Percentiles rank a stretch among this genome's conserved stretches.
phyloP scores from a whole-genome alignment of 2,888 invertebrate species.

The Eurytoma californica region DNA sequence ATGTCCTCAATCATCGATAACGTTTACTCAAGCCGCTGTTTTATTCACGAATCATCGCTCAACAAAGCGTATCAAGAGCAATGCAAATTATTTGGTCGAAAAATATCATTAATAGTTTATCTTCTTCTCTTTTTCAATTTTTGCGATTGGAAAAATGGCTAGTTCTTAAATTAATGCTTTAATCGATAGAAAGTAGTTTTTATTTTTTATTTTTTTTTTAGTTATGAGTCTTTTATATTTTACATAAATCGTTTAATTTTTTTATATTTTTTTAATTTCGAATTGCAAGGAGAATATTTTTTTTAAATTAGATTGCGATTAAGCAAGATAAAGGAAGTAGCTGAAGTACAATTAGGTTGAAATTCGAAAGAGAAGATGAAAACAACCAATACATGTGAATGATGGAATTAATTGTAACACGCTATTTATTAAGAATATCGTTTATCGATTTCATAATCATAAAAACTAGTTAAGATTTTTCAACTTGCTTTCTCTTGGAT shows the following conservation, averaged over 20 bases:
- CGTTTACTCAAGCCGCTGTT: conserved; percentile 63
- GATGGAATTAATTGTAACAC: conserved; percentile 66
- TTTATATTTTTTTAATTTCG: not conserved
- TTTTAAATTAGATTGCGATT: too few relatives aligned
- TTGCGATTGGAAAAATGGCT: conserved; percentile 10
- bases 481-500: conserved; percentile 27
- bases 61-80: conserved; percentile 41
- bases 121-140: conserved; percentile 21
- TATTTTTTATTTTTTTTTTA: not conserved
- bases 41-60: conserved; percentile 33
- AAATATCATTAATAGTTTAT: conserved; percentile 13
- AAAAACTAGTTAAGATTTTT: conserved; percentile 42
- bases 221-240: not conserved
- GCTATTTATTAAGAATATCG: conserved; percentile 69
- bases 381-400: conserved; percentile 65
- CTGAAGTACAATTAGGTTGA: too few relatives aligned
- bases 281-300: not conserved
- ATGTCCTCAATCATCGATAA: conserved; percentile 74
- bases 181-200: not conserved
- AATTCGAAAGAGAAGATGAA: conserved; percentile 35
- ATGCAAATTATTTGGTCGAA: conserved; percentile 27
- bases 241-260: not conserved
- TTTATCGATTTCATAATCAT: conserved; percentile 57
- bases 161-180: conserved; percentile 17
- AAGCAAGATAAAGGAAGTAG: too few relatives aligned